These are phyloP conservation scores for Porphyrio hochstetteri DNA, from an alignment of 2,113 vertebrate species.

Conservation along the genomic window DNA sequence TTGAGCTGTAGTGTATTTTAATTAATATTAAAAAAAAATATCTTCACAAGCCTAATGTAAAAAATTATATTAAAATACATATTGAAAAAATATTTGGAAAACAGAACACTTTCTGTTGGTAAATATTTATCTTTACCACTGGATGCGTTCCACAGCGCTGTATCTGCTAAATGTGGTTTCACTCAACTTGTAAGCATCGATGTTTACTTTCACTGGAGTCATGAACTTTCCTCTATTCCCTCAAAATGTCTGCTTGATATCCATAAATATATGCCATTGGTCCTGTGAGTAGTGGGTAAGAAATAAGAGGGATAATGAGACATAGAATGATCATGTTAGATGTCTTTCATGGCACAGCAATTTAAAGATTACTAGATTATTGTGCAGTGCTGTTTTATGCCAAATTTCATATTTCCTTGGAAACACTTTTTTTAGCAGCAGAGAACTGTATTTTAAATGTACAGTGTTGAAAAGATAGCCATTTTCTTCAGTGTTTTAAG, in stretches of 20 bases:
- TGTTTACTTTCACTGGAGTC: conserved; percentile 24
- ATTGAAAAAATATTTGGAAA: neutral
- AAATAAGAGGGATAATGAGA: neutral
- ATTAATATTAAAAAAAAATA: neutral
- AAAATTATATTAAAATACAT: neutral
- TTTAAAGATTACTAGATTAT: neutral
- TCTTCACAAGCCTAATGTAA: neutral
- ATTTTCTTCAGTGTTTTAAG: neutral
- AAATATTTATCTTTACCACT: neutral
- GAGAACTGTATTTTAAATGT: neutral
- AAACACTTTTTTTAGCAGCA: neutral
- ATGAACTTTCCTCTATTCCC: neutral
- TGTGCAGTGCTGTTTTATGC: neutral
- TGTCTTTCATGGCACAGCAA: neutral
- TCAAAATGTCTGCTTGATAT: neutral
- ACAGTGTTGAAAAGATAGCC: rapidly evolving
- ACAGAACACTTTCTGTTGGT: neutral
- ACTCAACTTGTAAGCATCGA: neutral
- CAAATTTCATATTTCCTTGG: neutral
- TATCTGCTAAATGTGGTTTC: conserved; percentile 28
- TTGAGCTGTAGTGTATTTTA: neutral
- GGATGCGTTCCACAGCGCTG: neutral
- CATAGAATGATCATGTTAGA: neutral
- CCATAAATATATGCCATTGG: neutral
- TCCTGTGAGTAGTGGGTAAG: neutral